Evolutionary conservation across 2,797 vertebrate species (phyloP).

Genomic region (Poeciliopsis turneri): DNA sequence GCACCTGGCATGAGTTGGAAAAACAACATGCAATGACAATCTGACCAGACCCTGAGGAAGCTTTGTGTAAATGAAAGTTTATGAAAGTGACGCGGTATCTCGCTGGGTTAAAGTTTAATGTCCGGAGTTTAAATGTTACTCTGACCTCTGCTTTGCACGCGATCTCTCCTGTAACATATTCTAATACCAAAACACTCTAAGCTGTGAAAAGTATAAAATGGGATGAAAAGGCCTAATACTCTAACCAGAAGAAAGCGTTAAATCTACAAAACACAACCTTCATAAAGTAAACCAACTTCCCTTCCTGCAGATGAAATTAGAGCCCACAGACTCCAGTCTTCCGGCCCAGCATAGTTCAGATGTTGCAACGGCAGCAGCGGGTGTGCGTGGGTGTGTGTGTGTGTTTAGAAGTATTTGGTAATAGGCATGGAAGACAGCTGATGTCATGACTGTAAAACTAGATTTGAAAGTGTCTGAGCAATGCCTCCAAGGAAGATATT

Average conservation of each 20-base stretch:
- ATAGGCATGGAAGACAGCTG: conserved; percentile 65
- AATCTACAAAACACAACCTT: background rate
- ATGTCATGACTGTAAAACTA: conserved; percentile 73
- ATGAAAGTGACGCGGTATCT: conserved; percentile 26
- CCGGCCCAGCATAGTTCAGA: conserved; percentile 65
- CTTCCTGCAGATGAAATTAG: conserved; percentile 40
- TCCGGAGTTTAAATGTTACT: conserved; percentile 22
- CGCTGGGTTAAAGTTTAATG: conserved; percentile 25
- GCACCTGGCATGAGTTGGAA: background rate
- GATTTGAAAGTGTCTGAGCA: conserved; percentile 51
- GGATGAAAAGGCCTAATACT: background rate
- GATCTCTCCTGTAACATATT: background rate
- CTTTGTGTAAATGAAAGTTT: conserved; percentile 24
- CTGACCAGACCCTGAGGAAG: background rate
- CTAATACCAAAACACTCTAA: conserved; percentile 6
- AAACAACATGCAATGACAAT: background rate
- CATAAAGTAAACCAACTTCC: conserved; percentile 19
- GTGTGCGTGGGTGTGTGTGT: conserved; percentile 66
- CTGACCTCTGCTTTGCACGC: conserved; percentile 16
- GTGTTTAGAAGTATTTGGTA: conserved; percentile 47
- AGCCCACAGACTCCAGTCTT: conserved; percentile 61
- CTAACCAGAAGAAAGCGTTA: background rate
- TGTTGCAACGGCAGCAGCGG: conserved; percentile 74
- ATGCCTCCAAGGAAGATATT: conserved; percentile 28
- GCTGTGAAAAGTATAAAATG: background rate